phyloP scores from a whole-genome alignment of 2,113 vertebrate genomes.

The Mystacornis crossleyi region DNA sequence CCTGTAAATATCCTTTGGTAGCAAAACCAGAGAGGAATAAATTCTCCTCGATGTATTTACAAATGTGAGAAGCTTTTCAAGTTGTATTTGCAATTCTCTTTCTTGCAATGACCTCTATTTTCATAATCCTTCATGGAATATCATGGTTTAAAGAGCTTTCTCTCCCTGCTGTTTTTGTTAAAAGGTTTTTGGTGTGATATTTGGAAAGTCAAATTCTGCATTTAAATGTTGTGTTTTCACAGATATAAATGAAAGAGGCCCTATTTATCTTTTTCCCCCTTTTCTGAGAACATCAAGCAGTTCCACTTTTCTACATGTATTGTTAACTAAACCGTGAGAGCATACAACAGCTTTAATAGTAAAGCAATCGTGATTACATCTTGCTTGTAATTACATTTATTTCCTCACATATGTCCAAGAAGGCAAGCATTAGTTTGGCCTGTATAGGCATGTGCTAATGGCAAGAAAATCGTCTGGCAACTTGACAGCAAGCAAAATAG shows the following conservation, averaged over 20 bases:
- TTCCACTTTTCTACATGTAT: conserved; percentile 43
- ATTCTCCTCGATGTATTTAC: conserved; percentile 77
- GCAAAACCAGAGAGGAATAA: conserved; percentile 73
- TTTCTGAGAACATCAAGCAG: conserved; percentile 29
- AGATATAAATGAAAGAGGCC: conserved; percentile 71
- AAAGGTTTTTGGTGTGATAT: conserved; percentile 79
- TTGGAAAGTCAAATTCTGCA: conserved; percentile 82
- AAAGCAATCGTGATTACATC: conserved; percentile 74
- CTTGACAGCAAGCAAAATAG: conserved; percentile 68
- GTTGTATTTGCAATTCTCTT: conserved; percentile 79
- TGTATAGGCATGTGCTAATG: conserved; percentile 53
- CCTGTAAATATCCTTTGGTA: conserved; percentile 73
- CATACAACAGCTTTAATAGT: conserved; percentile 61
- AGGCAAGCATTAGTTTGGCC: conserved; percentile 59
- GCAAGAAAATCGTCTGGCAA: conserved; percentile 54
- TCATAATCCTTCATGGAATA: conserved; percentile 85
- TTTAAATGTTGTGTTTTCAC: conserved; percentile 80
- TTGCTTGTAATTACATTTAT: conserved; percentile 78
- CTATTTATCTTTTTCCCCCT: conserved; percentile 47
- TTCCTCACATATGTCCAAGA: conserved; percentile 72
- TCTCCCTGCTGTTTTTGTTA: conserved; percentile 83
- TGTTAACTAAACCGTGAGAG: conserved; percentile 64
- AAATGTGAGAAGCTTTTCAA: conserved; percentile 79
- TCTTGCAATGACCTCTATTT: conserved; percentile 81
- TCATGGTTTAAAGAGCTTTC: conserved; percentile 80